Base-by-base conservation (phyloP, 2,888 invertebrate species). In the Ypsolopha sequella region DNA sequence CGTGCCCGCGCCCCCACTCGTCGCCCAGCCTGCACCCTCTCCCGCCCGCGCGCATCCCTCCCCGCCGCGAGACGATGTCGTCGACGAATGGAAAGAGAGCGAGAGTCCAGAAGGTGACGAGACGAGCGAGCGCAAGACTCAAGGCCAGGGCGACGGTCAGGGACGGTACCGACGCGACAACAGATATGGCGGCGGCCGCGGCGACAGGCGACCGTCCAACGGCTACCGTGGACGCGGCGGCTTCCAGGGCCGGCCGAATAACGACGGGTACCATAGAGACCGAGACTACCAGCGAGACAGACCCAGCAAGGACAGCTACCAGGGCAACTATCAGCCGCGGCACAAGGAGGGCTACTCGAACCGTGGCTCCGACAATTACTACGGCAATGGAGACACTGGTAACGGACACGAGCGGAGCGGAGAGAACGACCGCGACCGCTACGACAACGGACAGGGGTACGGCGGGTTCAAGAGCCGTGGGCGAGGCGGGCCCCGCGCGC, bases 381-480 rank as follows among this genome's bases (percentile, higher is more conserved):
- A 82, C 55, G 80, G 82, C 10, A 81, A 84, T 56, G 84, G 84
- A 4, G 82, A 81, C 57, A 65, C 73, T 3, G 73, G 69, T 6
- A 41, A 38, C 50, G 79, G 87, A 7, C 86, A 88, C 49, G 88
- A 82, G 52, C 68, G 88, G 39, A 88, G 88, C 64, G 79, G 75
- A 41, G 73, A 71, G 53, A 82, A 76, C 58, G 66, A 80, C 56
- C 89, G 88, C 63, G 64, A 76, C 13, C 69, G 76, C 36, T 48
- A 48, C 49, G 52, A 49, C 24, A 11, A 34, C 44, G 24, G 9
- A 13, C 9, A 43, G 33, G 73, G 67, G 51, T 74, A 86, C 49
- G 88, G 89, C 54, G 89, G 88, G n/a, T 89, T 87, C 68, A 88
- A 87, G 64, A 73, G 87, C 54, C 87, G 89, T 66, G 87, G 88